Evolutionary conservation across 2,113 vertebrate genomes (phyloP).

Genomic region (Varanus komodoensis): DNA sequence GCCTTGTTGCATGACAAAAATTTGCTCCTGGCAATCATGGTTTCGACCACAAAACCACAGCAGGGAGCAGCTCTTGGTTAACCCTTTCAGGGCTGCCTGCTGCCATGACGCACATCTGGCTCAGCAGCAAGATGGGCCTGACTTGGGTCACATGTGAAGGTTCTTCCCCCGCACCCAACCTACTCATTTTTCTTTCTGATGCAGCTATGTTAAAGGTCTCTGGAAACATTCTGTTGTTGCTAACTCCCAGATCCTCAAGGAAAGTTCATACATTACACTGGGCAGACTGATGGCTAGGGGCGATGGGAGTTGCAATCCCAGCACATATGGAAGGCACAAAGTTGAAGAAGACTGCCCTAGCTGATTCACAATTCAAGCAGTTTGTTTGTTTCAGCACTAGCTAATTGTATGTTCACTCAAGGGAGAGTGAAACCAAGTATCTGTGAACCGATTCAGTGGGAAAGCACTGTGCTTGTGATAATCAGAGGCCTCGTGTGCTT

Average conservation of each 20-base stretch:
- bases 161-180: neutral
- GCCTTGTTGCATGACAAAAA: conserved; percentile 84
- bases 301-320: too few species aligned
- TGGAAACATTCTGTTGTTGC: neutral
- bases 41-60: conserved; percentile 89
- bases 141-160: conserved; percentile 55
- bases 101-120: conserved; percentile 39
- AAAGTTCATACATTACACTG: neutral
- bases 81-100: conserved; percentile 77
- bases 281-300: too few species aligned
- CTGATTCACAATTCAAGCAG: too few species aligned
- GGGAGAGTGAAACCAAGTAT: neutral
- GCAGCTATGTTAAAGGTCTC: neutral
- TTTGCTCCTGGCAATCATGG: conserved; percentile 87
- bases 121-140: conserved; percentile 29
- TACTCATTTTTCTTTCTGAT: neutral
- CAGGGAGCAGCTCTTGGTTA: conserved; percentile 80
- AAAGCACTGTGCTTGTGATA: neutral
- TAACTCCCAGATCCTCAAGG: neutral
- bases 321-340: too few species aligned
- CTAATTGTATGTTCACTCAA: too few species aligned
- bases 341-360: too few species aligned
- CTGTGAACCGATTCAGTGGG: neutral
- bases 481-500: neutral
- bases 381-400: too few species aligned